A percentile compares a stretch with the other conserved stretches of the same genome.
These are phyloP conservation scores for Oncorhynchus kisutch DNA, from an alignment of 2,113 vertebrate species.

Conservation along the genomic window DNA sequence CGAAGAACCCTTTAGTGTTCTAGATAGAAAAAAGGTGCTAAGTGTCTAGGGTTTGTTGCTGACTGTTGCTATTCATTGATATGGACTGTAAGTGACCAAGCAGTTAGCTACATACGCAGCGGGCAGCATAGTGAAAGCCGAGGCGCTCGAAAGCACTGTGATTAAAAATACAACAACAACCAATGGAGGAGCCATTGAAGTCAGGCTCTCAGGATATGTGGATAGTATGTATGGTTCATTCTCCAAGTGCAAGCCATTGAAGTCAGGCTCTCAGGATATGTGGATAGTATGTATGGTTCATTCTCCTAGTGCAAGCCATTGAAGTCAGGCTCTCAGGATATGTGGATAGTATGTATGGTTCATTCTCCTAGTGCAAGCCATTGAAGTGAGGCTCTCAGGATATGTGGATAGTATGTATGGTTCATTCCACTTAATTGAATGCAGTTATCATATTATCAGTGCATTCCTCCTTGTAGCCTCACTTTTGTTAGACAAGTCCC, in stretches of 20 bases:
- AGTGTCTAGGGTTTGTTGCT: constrained; percentile 20
- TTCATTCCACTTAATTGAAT: constrained; percentile 10
- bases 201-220: neutral
- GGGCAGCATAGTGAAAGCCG: neutral
- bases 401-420: neutral
- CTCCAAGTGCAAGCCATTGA: neutral
- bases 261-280: too few species aligned
- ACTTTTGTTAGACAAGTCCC: constrained; percentile 28
- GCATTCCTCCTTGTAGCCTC: too few species aligned
- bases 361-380: neutral
- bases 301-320: too few species aligned
- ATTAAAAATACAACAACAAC: constrained; percentile 6
- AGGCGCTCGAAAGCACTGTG: neutral
- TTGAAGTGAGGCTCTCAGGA: neutral
- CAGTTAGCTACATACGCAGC: constrained; percentile 15
- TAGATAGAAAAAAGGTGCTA: too few species aligned
- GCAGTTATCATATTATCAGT: constrained; percentile 8
- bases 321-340: neutral
- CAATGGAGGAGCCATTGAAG: neutral
- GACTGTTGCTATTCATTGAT: constrained; percentile 53
- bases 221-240: neutral
- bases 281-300: too few species aligned
- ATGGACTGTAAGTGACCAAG: constrained; percentile 34
- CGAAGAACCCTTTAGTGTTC: constrained; percentile 12
- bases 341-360: neutral